Evolutionary conservation across 2,113 vertebrate species (phyloP).

Genomic region (Sinocyclocheilus anshuiensis): DNA sequence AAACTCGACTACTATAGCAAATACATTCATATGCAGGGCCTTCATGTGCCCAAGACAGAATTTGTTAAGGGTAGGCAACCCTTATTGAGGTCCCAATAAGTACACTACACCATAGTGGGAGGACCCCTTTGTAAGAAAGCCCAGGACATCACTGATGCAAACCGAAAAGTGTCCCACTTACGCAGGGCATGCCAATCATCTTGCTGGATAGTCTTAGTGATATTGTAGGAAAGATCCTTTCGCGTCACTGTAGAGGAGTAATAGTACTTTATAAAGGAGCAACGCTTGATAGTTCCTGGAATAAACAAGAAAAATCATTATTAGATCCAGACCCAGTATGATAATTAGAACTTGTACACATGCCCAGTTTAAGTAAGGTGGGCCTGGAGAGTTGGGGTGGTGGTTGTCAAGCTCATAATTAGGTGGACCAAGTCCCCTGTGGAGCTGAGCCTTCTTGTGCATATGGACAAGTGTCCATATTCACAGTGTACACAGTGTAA

Average conservation of each 20-base stretch:
- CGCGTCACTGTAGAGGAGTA: conserved; percentile 82
- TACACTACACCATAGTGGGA: neutral
- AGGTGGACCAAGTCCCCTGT: neutral
- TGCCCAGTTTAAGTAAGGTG: neutral
- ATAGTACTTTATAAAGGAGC: conserved; percentile 87
- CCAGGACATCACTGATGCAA: neutral
- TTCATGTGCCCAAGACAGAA: neutral
- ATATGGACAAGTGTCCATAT: neutral
- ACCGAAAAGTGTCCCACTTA: conserved; percentile 70
- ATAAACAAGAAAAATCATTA: neutral
- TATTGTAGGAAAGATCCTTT: conserved; percentile 86
- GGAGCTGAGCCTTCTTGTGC: neutral
- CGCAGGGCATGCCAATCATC: conserved; percentile 88
- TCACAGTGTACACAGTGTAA: neutral
- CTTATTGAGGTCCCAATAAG: neutral
- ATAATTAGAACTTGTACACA: neutral
- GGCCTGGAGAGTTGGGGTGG: neutral
- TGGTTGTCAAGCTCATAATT: neutral
- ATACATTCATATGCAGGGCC: neutral
- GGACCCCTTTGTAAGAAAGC: neutral
- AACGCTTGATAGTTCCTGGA: conserved; percentile 68
- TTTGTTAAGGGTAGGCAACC: neutral
- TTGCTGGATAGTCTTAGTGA: conserved; percentile 90
- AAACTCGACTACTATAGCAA: neutral
- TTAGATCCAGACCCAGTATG: neutral